Conservation (phyloP, 2,888 invertebrate species). For the Drosophila eohydei region DNA sequence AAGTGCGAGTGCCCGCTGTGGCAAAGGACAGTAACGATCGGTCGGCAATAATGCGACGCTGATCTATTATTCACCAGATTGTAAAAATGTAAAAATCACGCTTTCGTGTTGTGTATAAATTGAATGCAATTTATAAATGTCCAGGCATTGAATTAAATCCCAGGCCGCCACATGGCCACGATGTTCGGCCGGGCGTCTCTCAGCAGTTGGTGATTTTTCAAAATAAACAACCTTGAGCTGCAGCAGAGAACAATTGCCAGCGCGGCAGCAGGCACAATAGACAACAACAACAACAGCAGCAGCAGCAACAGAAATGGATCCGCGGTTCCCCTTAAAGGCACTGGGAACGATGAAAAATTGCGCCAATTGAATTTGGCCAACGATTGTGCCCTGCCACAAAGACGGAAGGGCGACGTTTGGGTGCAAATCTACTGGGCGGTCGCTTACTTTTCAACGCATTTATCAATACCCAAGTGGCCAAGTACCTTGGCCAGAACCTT, state of each 20-base stretch:
- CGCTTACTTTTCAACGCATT: conserved; percentile 82
- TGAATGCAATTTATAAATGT: conserved; percentile 85
- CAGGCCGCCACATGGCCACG: conserved; percentile 71
- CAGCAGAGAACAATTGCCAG: conserved; percentile 72
- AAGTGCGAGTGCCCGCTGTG: conserved; percentile 33
- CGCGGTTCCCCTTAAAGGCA: conserved; percentile 69
- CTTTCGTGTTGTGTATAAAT: conserved; percentile 83
- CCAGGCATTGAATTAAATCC: conserved; percentile 81
- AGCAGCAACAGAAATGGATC: conserved; percentile 54
- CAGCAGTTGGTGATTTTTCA: conserved; percentile 76
- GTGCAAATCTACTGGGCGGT: conserved; percentile 80
- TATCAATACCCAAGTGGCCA: conserved; percentile 80
- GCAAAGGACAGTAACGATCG: conserved; percentile 38
- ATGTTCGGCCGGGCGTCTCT: conserved; percentile 37
- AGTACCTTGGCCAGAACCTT: conserved; percentile 30
- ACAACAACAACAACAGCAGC: conserved; percentile 40
- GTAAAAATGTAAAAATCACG: conserved; percentile 82
- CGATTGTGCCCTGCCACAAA: conserved; percentile 63
- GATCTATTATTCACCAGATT: conserved; percentile 79
- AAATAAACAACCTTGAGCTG: conserved; percentile 80
- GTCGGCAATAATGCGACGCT: conserved; percentile 68
- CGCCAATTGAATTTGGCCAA: conserved; percentile 83
- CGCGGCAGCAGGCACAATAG: conserved; percentile 67
- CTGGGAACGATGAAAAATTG: conserved; percentile 80
- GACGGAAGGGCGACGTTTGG: conserved; percentile 47